These are phyloP conservation scores for Apis mellifera DNA, from an alignment of 1,140 invertebrate genomes.

Conservation along the genomic window DNA sequence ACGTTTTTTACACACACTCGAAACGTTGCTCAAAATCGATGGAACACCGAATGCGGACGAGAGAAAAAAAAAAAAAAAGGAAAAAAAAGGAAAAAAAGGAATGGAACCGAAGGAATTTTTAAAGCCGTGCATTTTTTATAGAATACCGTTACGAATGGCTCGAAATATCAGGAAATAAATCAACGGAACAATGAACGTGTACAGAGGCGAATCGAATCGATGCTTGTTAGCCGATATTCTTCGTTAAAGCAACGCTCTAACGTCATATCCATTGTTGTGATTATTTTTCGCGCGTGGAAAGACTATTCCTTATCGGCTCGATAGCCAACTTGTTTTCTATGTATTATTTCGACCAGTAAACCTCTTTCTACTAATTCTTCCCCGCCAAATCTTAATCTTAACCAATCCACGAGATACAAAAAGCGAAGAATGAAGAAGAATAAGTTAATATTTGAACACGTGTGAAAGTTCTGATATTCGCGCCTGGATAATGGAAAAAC, in stretches of 20 bases:
- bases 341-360: neutral
- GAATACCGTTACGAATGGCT: slow-evolving; percentile 27
- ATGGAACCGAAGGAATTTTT: neutral
- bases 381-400: too few species aligned
- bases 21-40: neutral
- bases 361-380: neutral
- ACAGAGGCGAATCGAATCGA: slow-evolving; percentile 20
- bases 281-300: neutral
- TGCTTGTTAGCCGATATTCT: neutral
- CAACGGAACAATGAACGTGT: slow-evolving; percentile 32
- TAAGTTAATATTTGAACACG: too few species aligned
- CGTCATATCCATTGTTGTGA: neutral
- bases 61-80: neutral
- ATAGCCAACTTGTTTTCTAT: neutral
- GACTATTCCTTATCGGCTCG: neutral
- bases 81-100: neutral
- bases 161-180: slow-evolving; percentile 31
- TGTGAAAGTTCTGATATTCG: too few species aligned
- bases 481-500: too few species aligned
- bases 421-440: too few species aligned
- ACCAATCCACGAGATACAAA: too few species aligned
- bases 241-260: neutral
- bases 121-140: neutral
- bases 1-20: neutral
- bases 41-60: neutral